These are phyloP conservation scores for Pyrrhura leucotis DNA, from an alignment of 2,797 vertebrate species.

Conservation along the genomic window DNA sequence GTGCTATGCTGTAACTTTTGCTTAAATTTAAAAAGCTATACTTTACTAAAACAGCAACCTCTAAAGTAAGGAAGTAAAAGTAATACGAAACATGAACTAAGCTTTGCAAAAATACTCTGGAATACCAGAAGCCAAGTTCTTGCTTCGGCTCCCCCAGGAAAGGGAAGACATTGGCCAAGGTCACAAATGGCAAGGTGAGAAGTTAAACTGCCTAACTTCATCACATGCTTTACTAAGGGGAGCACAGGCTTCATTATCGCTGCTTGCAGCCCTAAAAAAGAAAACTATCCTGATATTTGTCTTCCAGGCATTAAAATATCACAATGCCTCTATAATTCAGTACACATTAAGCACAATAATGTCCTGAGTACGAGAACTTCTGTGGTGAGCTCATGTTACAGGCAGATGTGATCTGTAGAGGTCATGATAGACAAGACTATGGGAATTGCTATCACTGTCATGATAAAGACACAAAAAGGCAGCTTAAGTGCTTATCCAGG, in stretches of 20 bases:
- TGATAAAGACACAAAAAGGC: background rate
- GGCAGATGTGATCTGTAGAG: background rate
- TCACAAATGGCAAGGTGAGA: background rate
- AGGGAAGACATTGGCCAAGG: background rate
- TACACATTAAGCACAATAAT: background rate
- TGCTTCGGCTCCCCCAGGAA: background rate
- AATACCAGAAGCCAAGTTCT: background rate
- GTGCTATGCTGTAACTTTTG: background rate
- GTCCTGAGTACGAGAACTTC: background rate
- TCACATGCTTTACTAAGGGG: background rate
- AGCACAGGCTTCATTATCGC: background rate
- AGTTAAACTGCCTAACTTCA: background rate
- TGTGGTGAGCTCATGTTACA: background rate
- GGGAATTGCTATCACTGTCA: background rate
- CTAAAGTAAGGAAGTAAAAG: background rate
- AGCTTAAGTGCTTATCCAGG: background rate
- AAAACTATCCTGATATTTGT: background rate
- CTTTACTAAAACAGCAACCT: background rate
- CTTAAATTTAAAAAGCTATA: background rate
- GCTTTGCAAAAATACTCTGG: background rate
- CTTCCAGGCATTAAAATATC: background rate
- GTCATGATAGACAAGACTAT: background rate
- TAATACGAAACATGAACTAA: background rate
- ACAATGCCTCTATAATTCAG: background rate
- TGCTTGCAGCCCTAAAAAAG: background rate